Evolutionary conservation across 2,113 vertebrate species (phyloP).

Genomic region (Chionomys nivalis): DNA sequence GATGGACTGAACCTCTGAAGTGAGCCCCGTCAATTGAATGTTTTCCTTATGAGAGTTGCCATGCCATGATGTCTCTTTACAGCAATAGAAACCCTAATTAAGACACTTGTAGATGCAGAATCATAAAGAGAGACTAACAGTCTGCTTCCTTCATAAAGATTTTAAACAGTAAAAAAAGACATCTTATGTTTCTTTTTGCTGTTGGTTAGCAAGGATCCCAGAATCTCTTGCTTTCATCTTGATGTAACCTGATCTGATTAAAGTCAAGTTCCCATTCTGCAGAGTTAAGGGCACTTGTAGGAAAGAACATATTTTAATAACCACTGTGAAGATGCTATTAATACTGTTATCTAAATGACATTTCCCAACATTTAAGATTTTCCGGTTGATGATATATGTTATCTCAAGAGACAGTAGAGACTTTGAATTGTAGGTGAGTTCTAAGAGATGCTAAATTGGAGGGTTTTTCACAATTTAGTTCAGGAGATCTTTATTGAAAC

Average conservation of each 20-base stretch:
- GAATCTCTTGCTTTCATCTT: not conserved
- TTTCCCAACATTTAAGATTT: constrained; percentile 63
- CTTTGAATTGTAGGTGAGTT: constrained; percentile 19
- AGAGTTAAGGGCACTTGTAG: constrained; percentile 42
- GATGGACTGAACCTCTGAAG: not conserved
- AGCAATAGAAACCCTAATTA: not conserved
- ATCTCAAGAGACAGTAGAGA: constrained; percentile 22
- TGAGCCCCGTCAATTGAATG: not conserved
- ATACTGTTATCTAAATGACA: constrained; percentile 59
- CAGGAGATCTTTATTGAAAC: constrained; percentile 22
- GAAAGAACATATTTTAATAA: constrained; percentile 60
- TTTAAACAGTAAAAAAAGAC: constrained; percentile 33
- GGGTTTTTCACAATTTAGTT: constrained; percentile 53
- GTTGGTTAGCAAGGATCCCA: not conserved
- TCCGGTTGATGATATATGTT: constrained; percentile 45
- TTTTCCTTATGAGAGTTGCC: not conserved
- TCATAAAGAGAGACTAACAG: constrained; percentile 36
- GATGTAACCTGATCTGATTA: constrained; percentile 27
- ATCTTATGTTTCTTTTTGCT: constrained; percentile 39
- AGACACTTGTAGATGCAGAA: not conserved
- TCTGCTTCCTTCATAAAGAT: constrained; percentile 38
- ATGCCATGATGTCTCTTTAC: not conserved
- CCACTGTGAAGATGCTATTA: constrained; percentile 47
- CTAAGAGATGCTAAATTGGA: constrained; percentile 37
- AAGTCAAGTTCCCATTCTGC: not conserved